phyloP scores from a whole-genome alignment of 2,113 vertebrate species.

The Tupaia tana region DNA sequence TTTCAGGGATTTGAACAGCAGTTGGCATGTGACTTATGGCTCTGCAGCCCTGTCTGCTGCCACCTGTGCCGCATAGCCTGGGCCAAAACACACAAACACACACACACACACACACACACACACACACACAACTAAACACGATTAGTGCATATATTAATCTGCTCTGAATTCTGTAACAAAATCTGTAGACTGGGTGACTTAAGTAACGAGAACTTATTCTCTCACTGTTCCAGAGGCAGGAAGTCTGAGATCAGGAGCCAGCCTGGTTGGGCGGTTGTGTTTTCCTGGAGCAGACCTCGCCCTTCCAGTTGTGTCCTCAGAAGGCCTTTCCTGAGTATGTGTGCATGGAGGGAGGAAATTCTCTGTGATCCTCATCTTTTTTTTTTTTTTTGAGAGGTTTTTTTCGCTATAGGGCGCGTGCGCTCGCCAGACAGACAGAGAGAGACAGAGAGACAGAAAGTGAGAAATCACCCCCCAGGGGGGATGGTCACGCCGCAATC shows the following conservation, averaged over 20 bases:
- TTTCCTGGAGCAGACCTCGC: neutral
- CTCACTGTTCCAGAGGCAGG: neutral
- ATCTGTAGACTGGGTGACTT: neutral
- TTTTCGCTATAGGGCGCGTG: too few relatives aligned
- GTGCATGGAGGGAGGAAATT: neutral
- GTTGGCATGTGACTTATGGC: too few relatives aligned
- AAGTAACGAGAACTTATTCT: neutral
- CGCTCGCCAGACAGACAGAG: too few relatives aligned
- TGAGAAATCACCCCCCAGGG: too few relatives aligned
- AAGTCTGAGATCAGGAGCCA: neutral
- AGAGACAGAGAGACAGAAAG: too few relatives aligned
- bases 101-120: too few relatives aligned
- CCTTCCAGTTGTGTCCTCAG: neutral
- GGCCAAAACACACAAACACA: too few relatives aligned
- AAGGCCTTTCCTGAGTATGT: neutral
- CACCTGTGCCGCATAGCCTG: too few relatives aligned
- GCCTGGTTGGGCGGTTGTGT: fast-evolving
- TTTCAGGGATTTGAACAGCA: too few relatives aligned
- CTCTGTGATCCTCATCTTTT: neutral
- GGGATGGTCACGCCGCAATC: too few relatives aligned
- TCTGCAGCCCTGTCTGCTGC: too few relatives aligned
- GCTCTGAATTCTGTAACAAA: neutral
- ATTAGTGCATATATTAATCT: neutral
- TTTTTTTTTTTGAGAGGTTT: too few relatives aligned
- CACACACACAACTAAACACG: neutral